Conservation (phyloP, 2,888 invertebrate species). For the Euplagia quadripunctaria region DNA sequence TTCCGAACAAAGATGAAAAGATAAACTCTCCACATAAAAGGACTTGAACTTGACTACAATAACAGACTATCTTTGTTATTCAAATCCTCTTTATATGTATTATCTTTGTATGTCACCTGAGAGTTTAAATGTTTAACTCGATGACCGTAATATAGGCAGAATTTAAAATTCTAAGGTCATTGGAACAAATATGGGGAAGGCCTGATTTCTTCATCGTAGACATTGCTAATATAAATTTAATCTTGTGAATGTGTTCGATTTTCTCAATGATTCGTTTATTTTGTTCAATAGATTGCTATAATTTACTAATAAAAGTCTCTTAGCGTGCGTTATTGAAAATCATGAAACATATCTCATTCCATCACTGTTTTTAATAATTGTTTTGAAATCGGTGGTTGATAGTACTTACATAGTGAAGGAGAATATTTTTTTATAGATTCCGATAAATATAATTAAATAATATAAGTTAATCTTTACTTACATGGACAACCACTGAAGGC, state of each 20-base stretch:
- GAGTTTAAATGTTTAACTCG: conserved; percentile 18
- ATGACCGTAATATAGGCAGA: conserved; percentile 18
- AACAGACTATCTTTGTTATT: conserved; percentile 42
- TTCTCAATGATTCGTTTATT: neutral
- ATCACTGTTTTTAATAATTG: too few species aligned
- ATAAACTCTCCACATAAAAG: conserved; percentile 31
- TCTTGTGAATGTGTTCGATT: neutral
- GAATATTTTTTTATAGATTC: too few species aligned
- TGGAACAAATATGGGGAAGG: neutral
- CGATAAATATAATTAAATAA: too few species aligned
- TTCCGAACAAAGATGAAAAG: conserved; percentile 29
- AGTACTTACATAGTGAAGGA: too few species aligned
- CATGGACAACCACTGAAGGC: conserved; percentile 65
- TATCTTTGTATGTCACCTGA: conserved; percentile 24
- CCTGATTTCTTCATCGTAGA: neutral
- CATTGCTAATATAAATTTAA: neutral
- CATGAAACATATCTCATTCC: too few species aligned
- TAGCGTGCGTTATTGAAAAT: too few species aligned
- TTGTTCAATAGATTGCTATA: neutral
- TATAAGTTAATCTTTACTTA: conserved; percentile 53
- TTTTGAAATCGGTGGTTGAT: too few species aligned
- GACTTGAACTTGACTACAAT: conserved; percentile 30
- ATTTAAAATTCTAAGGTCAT: conserved; percentile 28
- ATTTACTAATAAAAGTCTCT: too few species aligned
- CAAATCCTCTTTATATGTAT: conserved; percentile 49